Percentiles rank a stretch among this genome's conserved stretches.
Conservation (phyloP, 2,888 invertebrate genomes). For the Yponomeuta cagnagella region DNA sequence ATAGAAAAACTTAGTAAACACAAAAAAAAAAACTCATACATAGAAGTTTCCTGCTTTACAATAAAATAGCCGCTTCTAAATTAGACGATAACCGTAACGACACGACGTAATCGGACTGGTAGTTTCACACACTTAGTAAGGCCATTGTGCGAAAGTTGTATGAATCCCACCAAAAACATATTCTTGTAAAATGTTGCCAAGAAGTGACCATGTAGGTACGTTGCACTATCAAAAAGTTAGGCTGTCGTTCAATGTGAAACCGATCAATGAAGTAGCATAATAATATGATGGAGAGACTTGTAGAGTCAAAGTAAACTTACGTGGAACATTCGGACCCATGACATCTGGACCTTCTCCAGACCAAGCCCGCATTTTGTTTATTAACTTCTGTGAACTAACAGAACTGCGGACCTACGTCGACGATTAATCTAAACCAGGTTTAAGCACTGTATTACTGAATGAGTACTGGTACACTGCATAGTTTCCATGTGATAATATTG, state of each 20-base stretch:
- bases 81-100: no score
- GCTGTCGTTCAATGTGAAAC: not conserved
- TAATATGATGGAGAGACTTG: not conserved
- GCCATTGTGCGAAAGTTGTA: no score
- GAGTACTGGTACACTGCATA: not conserved
- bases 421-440: not conserved
- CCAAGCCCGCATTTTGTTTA: constrained; percentile 54
- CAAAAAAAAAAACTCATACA: no score
- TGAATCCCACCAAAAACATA: no score
- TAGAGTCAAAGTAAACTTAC: constrained; percentile 40
- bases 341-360: constrained; percentile 45
- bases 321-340: constrained; percentile 59
- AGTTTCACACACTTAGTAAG: no score
- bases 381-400: not conserved
- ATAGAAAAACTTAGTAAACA: no score
- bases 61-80: no score
- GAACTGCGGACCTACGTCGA: not conserved
- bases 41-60: no score
- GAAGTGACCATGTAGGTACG: no score
- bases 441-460: not conserved
- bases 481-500: not conserved
- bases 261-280: not conserved
- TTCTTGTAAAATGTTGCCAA: no score
- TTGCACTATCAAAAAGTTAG: no score
- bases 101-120: no score